Percentiles rank a stretch among this genome's conserved stretches.
phyloP scores from a whole-genome alignment of 2,888 invertebrate genomes.

The Catocala fraxini region DNA sequence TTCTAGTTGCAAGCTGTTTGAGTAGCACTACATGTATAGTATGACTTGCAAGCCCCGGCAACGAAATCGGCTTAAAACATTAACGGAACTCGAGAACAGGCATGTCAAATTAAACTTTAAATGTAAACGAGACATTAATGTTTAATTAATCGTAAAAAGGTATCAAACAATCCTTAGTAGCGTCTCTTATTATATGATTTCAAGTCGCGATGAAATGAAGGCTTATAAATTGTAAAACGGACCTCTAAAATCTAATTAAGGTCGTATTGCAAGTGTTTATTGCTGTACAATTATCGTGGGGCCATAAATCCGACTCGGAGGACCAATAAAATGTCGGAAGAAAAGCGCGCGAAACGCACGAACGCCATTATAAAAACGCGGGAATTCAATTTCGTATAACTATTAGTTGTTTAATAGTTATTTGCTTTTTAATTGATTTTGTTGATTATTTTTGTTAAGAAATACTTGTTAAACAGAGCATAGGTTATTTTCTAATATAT shows the following conservation, averaged over 20 bases:
- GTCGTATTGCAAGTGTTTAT: slow-evolving; percentile 73
- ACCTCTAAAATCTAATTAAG: slow-evolving; percentile 68
- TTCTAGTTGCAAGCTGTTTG: neutral
- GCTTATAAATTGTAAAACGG: slow-evolving; percentile 52
- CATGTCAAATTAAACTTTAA: no score
- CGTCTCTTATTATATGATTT: slow-evolving; percentile 16
- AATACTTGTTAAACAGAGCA: neutral
- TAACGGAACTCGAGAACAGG: no score
- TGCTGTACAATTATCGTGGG: slow-evolving; percentile 63
- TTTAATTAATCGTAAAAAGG: slow-evolving; percentile 1
- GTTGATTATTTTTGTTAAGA: slow-evolving; percentile 11
- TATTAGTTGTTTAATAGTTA: slow-evolving; percentile 45
- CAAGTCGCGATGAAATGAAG: slow-evolving; percentile 22
- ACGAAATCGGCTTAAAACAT: no score
- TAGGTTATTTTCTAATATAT: no score
- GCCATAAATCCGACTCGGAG: slow-evolving; percentile 71
- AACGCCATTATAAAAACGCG: slow-evolving; percentile 49
- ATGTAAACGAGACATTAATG: neutral
- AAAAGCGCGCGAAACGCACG: slow-evolving; percentile 60
- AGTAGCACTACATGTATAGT: no score
- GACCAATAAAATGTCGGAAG: slow-evolving; percentile 71
- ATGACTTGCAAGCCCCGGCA: no score
- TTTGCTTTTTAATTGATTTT: slow-evolving; percentile 27
- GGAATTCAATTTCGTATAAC: slow-evolving; percentile 43
- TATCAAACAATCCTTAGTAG: neutral